phyloP scores from a whole-genome alignment of 2,113 vertebrate species.

The Heterotilapia buettikoferi region DNA sequence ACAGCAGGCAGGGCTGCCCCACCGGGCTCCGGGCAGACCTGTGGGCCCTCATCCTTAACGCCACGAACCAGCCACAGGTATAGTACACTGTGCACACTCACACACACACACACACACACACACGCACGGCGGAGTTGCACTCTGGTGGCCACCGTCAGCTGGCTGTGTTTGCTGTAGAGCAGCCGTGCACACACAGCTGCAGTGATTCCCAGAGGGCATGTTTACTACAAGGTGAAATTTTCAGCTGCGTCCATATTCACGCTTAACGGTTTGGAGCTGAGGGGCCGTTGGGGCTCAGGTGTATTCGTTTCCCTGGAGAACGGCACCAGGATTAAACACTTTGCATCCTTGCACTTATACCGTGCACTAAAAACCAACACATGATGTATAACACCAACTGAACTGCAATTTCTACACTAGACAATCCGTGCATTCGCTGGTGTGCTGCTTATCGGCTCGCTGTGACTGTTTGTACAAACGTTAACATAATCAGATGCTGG shows the following conservation, averaged over 20 bases:
- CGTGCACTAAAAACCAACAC: not conserved
- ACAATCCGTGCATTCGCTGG: not conserved
- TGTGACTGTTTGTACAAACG: not conserved
- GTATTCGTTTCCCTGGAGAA: not conserved
- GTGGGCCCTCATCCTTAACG: constrained; percentile 91
- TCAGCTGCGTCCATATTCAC: not conserved
- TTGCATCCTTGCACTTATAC: not conserved
- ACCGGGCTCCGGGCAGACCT: constrained; percentile 87
- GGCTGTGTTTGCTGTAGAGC: constrained; percentile 8
- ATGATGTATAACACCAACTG: not conserved
- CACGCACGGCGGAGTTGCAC: not conserved
- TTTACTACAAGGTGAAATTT: not conserved
- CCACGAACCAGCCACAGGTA: constrained; percentile 90
- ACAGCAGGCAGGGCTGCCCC: constrained; percentile 90
- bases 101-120: not conserved
- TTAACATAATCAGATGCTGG: constrained; percentile 53
- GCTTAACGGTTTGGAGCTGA: not conserved
- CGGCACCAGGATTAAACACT: not conserved
- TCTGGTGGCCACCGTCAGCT: not conserved
- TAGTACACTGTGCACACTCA: not conserved
- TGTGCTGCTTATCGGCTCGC: constrained; percentile 27
- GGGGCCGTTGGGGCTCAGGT: not conserved
- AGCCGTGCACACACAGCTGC: constrained; percentile 37
- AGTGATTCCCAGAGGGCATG: constrained; percentile 37
- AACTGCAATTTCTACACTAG: not conserved